Percentiles rank a stretch among this genome's conserved stretches.
These are phyloP conservation scores for Lasaia peninsularis DNA, from an alignment of 1,140 invertebrate genomes.

Conservation along the genomic window DNA sequence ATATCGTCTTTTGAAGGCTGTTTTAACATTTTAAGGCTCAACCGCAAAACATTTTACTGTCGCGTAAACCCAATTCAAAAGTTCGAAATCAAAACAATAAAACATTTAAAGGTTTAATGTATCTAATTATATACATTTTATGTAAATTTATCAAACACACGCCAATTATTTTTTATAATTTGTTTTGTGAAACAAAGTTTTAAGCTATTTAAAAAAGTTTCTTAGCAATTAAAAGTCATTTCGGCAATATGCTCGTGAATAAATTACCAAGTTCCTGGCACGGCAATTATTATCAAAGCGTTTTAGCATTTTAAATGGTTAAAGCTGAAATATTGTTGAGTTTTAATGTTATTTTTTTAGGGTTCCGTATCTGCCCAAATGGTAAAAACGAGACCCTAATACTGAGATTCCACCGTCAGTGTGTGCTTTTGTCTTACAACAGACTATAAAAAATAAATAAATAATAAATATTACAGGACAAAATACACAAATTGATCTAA, in stretches of 20 bases:
- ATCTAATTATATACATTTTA: background rate
- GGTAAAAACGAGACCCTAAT: too few species aligned
- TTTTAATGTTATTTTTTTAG: background rate
- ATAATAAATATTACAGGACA: too few species aligned
- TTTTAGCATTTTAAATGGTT: background rate
- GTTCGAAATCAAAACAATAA: too few species aligned
- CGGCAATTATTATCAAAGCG: constrained; percentile 1
- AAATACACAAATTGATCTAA: too few species aligned
- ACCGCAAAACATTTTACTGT: too few species aligned
- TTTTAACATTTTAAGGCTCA: too few species aligned
- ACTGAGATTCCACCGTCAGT: too few species aligned
- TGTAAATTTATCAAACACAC: background rate
- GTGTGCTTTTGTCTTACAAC: background rate
- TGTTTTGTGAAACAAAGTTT: constrained; percentile 14
- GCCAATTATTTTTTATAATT: constrained; percentile 2
- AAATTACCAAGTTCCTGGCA: constrained; percentile 42
- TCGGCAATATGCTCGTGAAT: constrained; percentile 34
- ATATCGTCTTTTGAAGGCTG: too few species aligned
- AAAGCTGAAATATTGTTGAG: background rate
- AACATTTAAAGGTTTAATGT: too few species aligned
- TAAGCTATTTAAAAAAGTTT: constrained; percentile 50
- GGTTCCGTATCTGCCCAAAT: too few species aligned
- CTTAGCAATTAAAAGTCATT: constrained; percentile 42
- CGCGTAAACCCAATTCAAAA: too few species aligned
- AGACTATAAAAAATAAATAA: too few species aligned